Evolutionary conservation across 2,113 vertebrate species (phyloP), one percentile per base, ranked within the genome.

Genomic region (Tinamus guttatus): DNA sequence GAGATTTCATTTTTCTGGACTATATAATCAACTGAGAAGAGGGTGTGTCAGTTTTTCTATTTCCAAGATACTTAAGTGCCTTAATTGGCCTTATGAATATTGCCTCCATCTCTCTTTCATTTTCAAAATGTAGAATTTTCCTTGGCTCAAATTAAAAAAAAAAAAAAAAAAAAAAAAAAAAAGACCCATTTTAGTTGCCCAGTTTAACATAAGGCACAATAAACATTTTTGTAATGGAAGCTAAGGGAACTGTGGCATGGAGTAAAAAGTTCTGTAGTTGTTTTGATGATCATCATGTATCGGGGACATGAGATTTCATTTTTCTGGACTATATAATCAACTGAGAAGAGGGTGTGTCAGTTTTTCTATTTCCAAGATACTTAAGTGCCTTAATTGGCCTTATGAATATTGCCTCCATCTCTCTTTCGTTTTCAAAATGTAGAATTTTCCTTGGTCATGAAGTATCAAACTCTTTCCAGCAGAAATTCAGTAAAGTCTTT

Each of bases 211-310:
- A 90, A 32, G 54, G 54, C 54, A 58, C 28, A 58, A 18, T 58
- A 58, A 58, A 19, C 1, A 45, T 59, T 45, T 63, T 79, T 63
- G 11, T 68, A 10, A 30, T 21, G n/a, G 13, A 27, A 49, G 4
- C 47, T 76, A 45, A 81, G 24, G 13, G 25, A 85, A 36, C n/a
- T 76, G 67, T 13, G 11, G 7, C 15, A 59, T 70, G 28, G 67
- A 74, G 0, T 0, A 13, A 8, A 77, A 84, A 52, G 5, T 82
- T 71, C 11, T 75, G 1, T 8, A 15, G 10, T 27, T 34, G 1
- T 63, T 94, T 94, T 59, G 27, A 30, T 54, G 9, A 5, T 83
- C 41, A 62, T 78, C 16, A 5, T n/a, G 6, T 65, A 47, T 8
- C 14, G 49, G 9, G 54, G 22, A 2, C 34, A 88, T 13, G 16